Base-by-base conservation (phyloP, 2,113 vertebrate genomes). In the Odontesthes bonariensis region DNA sequence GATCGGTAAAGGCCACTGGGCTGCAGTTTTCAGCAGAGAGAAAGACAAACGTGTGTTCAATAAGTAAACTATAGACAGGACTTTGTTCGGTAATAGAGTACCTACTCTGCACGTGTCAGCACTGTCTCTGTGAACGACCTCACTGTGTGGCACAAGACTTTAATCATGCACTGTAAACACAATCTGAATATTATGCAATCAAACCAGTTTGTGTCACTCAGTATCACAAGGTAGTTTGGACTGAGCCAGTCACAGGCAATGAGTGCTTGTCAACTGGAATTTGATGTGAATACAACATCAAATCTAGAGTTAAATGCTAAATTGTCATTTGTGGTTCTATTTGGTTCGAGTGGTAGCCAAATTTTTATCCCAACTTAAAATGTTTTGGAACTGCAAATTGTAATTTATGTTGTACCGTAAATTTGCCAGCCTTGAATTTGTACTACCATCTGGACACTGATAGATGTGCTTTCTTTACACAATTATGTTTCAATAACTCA, bases 51-150 rank as follows among this genome's bases (percentile, higher is more conserved):
- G 1, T 10, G 1, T 6, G 42, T 31, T 49, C 81, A 90, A 90
- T 92, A 71, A 79, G 85, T 91, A 65, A 91, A 13, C 87, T 68
- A 89, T 86, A 40, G 3, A 3, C 4, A 77, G 91, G 91, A 91
- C 91, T 91, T 92, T 91, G 91, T 78, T 69, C 90, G 7, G 74
- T 13, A 46, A 2, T 32, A 7, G 4, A 49, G 17, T 32, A 14
- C 22, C 40, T 35, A 0, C 17, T n/a, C 46, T 52, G 53, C 2
- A 1, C 52, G 57, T 5, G 23, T 63, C 44, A 31, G 23, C 27
- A 22, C n/a, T 51, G 7, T 55, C 23, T 49, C 20, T 51, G 44
- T 22, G 16, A 61, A n/a, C 2, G 1, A 49, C 22, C 35, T 33
- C 20, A 42, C 7, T 44, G 3, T 35, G 35, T 35, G 35, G 35